Conservation (phyloP, 2,888 invertebrate species). For the Rhagonycha lutea region DNA sequence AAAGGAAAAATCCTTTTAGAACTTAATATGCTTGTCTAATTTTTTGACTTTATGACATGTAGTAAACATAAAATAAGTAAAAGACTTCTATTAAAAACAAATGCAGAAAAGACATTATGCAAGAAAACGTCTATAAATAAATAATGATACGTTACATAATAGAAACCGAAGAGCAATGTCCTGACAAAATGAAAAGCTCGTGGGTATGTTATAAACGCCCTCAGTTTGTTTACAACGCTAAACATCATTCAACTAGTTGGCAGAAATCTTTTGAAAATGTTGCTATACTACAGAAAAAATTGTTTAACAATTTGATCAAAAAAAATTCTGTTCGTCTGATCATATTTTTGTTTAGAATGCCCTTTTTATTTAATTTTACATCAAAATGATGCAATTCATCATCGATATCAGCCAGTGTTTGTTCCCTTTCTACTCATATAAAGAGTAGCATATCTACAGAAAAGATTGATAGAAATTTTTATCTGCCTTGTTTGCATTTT, state of each 20-base stretch:
- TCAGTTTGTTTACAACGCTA: slow-evolving; percentile 8
- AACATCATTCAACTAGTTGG: slow-evolving; percentile 13
- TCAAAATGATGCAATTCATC: not conserved
- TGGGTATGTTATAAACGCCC: slow-evolving; percentile 11
- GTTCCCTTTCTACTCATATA: not conserved
- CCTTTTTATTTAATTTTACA: not conserved
- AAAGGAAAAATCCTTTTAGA: not conserved
- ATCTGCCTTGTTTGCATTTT: slow-evolving; percentile 4
- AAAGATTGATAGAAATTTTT: slow-evolving; percentile 10
- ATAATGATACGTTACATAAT: slow-evolving; percentile 11
- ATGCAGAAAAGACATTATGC: not conserved
- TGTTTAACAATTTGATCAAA: not conserved
- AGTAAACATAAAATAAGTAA: not conserved
- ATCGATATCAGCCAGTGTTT: not conserved
- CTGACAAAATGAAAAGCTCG: slow-evolving; percentile 8
- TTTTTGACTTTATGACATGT: not conserved
- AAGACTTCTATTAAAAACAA: not conserved
- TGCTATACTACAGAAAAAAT: not conserved
- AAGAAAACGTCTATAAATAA: slow-evolving; percentile 3
- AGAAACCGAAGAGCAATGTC: slow-evolving; percentile 15
- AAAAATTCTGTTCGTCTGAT: not conserved
- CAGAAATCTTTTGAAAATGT: not conserved
- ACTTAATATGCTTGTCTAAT: not conserved
- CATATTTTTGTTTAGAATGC: not conserved
- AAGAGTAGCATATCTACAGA: not conserved